Conservation (phyloP, 2,113 vertebrate species). For the Pelecanoides urinatrix region DNA sequence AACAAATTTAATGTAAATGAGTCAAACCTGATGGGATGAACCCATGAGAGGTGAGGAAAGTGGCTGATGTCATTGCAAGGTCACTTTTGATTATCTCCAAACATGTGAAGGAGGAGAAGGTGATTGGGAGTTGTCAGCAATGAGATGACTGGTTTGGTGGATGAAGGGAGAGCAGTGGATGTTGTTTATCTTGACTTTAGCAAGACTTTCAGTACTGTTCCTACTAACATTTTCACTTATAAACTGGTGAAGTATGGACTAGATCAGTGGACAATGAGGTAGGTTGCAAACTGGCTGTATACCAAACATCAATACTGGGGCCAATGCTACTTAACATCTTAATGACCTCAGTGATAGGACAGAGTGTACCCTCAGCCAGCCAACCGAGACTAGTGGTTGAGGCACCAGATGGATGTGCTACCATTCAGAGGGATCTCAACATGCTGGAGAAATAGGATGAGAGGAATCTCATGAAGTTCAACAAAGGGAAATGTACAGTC, state of each 20-base stretch:
- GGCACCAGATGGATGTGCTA: not conserved
- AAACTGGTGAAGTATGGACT: not conserved
- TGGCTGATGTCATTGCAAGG: not conserved
- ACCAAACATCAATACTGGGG: not conserved
- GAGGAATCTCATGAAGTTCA: not conserved
- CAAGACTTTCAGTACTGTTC: not conserved
- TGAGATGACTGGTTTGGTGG: not conserved
- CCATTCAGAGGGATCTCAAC: not conserved
- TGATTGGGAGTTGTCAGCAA: not conserved
- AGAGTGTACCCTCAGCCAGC: not conserved
- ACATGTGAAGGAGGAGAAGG: not conserved
- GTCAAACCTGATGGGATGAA: not conserved
- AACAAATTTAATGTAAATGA: not conserved
- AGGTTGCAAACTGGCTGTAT: not conserved
- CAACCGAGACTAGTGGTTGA: not conserved
- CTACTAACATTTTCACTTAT: not conserved
- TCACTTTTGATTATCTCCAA: not conserved
- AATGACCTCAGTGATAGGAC: not conserved
- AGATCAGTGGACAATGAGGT: too few relatives aligned
- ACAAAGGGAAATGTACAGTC: not conserved
- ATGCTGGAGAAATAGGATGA: not conserved
- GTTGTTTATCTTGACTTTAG: not conserved
- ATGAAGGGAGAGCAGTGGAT: not conserved
- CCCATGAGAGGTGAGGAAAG: not conserved
- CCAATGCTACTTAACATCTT: not conserved